These are phyloP conservation scores for Amazonetta brasiliensis DNA, from an alignment of 2,797 vertebrate species.

Conservation along the genomic window DNA sequence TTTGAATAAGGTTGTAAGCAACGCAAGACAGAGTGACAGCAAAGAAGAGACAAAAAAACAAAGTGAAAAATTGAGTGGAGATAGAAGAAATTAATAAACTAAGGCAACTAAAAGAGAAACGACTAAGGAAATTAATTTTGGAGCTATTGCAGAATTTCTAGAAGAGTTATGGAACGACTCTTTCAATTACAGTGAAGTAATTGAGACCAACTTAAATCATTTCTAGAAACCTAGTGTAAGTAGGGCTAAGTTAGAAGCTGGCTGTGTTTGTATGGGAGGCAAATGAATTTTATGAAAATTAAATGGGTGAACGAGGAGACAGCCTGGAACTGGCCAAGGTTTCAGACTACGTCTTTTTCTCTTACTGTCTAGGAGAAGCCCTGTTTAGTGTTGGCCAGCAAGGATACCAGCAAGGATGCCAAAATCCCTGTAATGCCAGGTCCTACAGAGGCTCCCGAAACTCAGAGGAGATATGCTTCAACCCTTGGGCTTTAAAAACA, in stretches of 20 bases:
- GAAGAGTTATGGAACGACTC: background rate
- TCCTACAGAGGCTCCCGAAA: background rate
- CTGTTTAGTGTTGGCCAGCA: background rate
- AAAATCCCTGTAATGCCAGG: background rate
- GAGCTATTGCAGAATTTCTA: background rate
- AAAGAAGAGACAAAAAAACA: background rate
- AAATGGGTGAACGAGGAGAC: background rate
- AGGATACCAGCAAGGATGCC: background rate
- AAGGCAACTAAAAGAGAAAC: background rate
- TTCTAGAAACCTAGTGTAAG: background rate
- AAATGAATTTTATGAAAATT: background rate
- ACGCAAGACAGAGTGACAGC: background rate
- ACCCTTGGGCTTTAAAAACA: background rate
- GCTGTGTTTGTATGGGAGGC: background rate
- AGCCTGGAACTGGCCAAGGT: background rate
- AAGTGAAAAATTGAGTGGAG: background rate
- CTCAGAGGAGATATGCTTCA: background rate
- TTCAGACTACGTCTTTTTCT: background rate
- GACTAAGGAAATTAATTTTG: background rate
- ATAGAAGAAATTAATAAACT: background rate
- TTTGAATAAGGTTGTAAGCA: background rate
- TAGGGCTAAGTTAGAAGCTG: background rate
- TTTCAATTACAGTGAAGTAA: background rate
- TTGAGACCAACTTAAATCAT: background rate
- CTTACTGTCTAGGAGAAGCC: background rate